Base-by-base conservation (phyloP, 2,888 invertebrate genomes). In the Coenonympha arcania region DNA sequence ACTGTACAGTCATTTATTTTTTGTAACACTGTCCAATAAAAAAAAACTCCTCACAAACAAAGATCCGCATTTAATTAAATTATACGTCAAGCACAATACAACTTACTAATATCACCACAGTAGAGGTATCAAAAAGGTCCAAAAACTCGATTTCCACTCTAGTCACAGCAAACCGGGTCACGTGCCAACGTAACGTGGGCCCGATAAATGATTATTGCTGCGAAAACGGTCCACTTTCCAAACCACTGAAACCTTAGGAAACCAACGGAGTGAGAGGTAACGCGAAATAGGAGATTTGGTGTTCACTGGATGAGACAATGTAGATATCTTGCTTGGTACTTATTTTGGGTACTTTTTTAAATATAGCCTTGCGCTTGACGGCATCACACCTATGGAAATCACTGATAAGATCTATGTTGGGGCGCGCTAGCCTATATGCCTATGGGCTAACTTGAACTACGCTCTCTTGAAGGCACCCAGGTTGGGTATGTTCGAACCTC, bases 121-220 rank as follows among this genome's bases (percentile, higher is more conserved):
- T 46, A 15, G 19, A 49, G 33, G 33, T 46, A 24, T n/a, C 11
- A 22, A 31, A 54, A 50, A 58, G 53, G 54, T 59, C 52, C 49
- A 50, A 66, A 63, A 62, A 65, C 64, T 59, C 64, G 59, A 59
- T 66, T 62, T 60, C 57, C 57, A 53, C 55, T 57, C 49, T 56
- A 51, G 37, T 59, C 50, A 62, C 72, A 72, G 53, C 55, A 45
- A 73, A 64, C 59, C 73, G 48, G 63, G 59, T 74, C 77, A 77
- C 76, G 76, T 76, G 56, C 67, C 46, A 61, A 62, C 57, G 54
- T 68, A 65, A 68, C 61, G 69, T 61, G 60, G 62, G 54, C 60
- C 62, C 69, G 61, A 71, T 76, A 77, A 76, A 77, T 71, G 75
- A 71, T 74, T 76, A 77, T 76, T 71, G 68, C 69, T 57, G 58